Percentiles rank a stretch among this genome's conserved stretches.
phyloP scores from a whole-genome alignment of 2,797 vertebrate genomes.

The Xiphophorus birchmanni region DNA sequence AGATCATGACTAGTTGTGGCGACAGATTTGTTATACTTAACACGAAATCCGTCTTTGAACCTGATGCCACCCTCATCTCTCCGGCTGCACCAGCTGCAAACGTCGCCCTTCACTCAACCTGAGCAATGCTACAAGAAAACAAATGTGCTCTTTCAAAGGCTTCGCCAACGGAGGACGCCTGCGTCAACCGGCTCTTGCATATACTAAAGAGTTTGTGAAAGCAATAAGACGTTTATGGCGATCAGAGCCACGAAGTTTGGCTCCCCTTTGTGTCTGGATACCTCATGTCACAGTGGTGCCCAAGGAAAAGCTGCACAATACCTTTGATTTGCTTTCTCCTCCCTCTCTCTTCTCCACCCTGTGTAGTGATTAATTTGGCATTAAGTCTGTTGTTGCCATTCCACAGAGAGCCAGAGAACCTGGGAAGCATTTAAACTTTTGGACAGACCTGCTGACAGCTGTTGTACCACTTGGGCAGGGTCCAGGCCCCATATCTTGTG shows the following conservation, averaged over 20 bases:
- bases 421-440: conserved; percentile 68
- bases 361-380: conserved; percentile 66
- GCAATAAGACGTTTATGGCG: conserved; percentile 44
- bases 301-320: conserved; percentile 41
- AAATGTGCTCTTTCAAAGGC: conserved; percentile 22
- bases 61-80: neutral
- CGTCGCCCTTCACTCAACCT: conserved; percentile 15
- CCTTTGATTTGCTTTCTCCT: conserved; percentile 36
- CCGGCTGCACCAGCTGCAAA: neutral
- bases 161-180: conserved; percentile 40
- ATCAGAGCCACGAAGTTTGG: conserved; percentile 26
- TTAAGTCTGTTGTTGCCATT: conserved; percentile 72
- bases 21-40: conserved; percentile 5
- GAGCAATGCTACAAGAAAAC: conserved; percentile 42
- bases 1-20: conserved; percentile 28
- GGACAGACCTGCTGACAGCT: conserved; percentile 78
- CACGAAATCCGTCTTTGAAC: neutral
- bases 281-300: conserved; percentile 45
- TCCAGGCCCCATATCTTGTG: conserved; percentile 62
- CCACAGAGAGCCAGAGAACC: conserved; percentile 64
- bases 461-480: conserved; percentile 63
- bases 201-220: conserved; percentile 68
- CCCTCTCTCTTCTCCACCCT: conserved; percentile 47
- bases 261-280: conserved; percentile 29
- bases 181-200: conserved; percentile 42